Base-by-base conservation (phyloP, 2,888 invertebrate genomes). In the Leucoma salicis region DNA sequence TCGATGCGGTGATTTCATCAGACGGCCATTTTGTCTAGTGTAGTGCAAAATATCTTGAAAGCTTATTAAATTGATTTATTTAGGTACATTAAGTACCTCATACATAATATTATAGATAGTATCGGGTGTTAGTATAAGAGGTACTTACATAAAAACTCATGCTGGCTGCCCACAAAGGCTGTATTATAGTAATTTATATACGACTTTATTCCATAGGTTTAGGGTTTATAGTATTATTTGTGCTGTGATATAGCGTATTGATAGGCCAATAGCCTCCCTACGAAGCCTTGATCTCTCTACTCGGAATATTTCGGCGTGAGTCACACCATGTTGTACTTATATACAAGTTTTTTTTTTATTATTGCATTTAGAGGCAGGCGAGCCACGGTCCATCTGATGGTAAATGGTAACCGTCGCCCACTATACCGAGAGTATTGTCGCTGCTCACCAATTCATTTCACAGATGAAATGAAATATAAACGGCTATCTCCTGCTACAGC, bases 251-350 rank as follows among this genome's bases (percentile, higher is more conserved):
- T 55, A 53, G 55, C 50, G 53, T 60, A 63, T 61, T 61, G 67
- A 66, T 73, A 78, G 79, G 78, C 70, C 76, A 74, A 72, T 73
- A 70, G 64, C 77, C 76, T 66, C 64, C 67, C 58, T 63, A 59
- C 51, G 63, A 68, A 73, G 57, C 76, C 78, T 78, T 78, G 77
- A 77, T 76, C 71, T 77, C 71, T 77, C 58, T 61, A 53, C 59
- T 65, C 57, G 53, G 61, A 65, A 67, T 66, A 73, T 69, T 68
- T 68, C 42, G 60, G 63, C 49, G 45, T 71, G 70, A 73, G 53
- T 73, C 74, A 73, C 58, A 52, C 57, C 55, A 42, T 42, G 48
- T 51, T 49, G 46, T 56, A 54, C 53, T 53, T 60, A 60, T 57
- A 56, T 60, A 57, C 11, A 18, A 18, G 18, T 18, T 18, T 18